Evolutionary conservation across 2,113 vertebrate genomes (phyloP), one percentile per base, ranked within the genome.

Genomic region (Hydrochoerus hydrochaeris): DNA sequence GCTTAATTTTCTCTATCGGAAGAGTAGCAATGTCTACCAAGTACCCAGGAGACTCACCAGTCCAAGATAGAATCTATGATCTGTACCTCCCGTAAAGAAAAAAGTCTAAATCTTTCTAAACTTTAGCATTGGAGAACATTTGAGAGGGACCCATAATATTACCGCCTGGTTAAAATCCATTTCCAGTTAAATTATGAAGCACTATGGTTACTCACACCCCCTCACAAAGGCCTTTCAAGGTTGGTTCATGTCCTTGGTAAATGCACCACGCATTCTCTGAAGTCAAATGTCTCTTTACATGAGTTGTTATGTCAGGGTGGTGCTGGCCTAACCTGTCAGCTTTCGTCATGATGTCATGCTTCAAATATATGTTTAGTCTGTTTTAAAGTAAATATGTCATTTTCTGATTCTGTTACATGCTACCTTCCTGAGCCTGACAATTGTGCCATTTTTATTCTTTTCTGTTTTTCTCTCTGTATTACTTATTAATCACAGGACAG

Each of bases 181-280:
- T 96, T 96, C 90, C 65, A 81, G 85, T 73, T 97, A 97, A 97
- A 97, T 98, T 96, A 95, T 35, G n/a, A 97, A 90, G 63, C 73
- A 28, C 77, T 82, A 32, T 90, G 95, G 92, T 96, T 84, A 92
- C 38, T 90, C 84, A 82, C 28, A 26, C 0, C 38, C 75, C 22
- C 78, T 86, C 63, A 17, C 91, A 49, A 13, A 26, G 85, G 88
- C 82, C 49, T 95, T 91, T 67, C 58, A 63, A 77, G 90, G 62
- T 71, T 94, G 78, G 88, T 86, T 92, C 91, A 16, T 12, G 85
- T 80, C 94, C 82, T 97, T 90, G 65, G 54, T 69, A 80, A 96
- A 44, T 24, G 11, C 35, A 90, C 58, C n/a, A 30, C 81, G 62
- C 49, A 41, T 54, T 88, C 60, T 91, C 30, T 57, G 62, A 95